phyloP scores from a whole-genome alignment of 2,797 vertebrate species.

The Holocentrus rufus region DNA sequence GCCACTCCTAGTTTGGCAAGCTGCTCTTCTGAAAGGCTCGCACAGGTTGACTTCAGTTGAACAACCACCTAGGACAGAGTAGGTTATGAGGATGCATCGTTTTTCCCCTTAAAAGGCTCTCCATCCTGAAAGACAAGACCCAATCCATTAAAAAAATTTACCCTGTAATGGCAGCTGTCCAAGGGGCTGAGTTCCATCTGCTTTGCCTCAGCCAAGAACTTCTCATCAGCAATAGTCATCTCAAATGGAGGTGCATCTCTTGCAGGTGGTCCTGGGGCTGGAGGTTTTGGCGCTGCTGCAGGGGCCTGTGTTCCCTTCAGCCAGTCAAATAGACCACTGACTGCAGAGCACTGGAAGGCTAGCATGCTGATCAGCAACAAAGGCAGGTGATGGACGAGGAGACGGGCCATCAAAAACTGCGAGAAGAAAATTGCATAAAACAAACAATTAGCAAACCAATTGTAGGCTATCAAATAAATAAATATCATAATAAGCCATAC shows the following conservation, averaged over 20 bases:
- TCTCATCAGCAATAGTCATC: constrained; percentile 73
- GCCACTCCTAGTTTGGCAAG: constrained; percentile 82
- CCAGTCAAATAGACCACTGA: constrained; percentile 81
- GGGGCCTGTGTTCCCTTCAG: constrained; percentile 54
- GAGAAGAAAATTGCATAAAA: not conserved
- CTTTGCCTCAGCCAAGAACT: constrained; percentile 77
- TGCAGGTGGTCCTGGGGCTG: constrained; percentile 29
- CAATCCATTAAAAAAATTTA: constrained; percentile 39
- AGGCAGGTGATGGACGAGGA: constrained; percentile 1
- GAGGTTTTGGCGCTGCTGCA: constrained; percentile 26
- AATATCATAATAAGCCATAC: not conserved
- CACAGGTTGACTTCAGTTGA: constrained; percentile 76
- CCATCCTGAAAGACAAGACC: too few species aligned
- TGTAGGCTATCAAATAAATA: too few species aligned
- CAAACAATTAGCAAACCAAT: not conserved
- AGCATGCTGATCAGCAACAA: constrained; percentile 62
- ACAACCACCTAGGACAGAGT: constrained; percentile 75
- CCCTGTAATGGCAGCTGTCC: constrained; percentile 75
- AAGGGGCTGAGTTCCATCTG: constrained; percentile 73
- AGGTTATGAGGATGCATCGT: not conserved
- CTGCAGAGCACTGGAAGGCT: constrained; percentile 48
- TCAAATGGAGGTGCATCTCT: constrained; percentile 77
- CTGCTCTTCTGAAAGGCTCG: constrained; percentile 81
- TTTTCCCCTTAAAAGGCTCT: too few species aligned
- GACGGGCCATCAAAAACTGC: constrained; percentile 59